Conservation (phyloP, 2,113 vertebrate species). For the Anolis sagrei region DNA sequence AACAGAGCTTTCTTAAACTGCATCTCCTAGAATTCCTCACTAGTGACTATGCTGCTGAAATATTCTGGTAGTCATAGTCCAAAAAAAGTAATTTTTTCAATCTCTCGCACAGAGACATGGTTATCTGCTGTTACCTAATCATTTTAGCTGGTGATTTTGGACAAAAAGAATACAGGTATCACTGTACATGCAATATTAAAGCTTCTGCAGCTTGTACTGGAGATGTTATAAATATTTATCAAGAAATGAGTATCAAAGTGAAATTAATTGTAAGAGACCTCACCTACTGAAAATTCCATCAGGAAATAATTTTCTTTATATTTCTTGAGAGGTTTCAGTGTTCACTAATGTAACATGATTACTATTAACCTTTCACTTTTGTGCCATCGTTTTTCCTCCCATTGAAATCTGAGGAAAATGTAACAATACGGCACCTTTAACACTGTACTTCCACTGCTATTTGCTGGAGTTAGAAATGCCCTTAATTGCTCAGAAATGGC, state of each 20-base stretch:
- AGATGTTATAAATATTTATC: conserved; percentile 57
- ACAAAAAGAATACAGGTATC: background rate
- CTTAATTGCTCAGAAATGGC: background rate
- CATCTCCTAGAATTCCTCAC: no score
- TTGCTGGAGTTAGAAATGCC: background rate
- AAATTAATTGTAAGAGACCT: conserved; percentile 59
- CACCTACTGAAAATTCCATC: conserved; percentile 68
- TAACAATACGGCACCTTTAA: background rate
- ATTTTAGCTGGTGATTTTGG: background rate
- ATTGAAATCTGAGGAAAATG: conserved; percentile 6
- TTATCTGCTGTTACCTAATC: background rate
- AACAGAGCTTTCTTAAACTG: background rate
- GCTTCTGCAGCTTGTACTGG: background rate
- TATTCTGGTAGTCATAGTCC: no score
- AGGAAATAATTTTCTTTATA: conserved; percentile 51
- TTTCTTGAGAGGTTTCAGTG: conserved; percentile 44
- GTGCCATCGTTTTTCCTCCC: conserved; percentile 4
- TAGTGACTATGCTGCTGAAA: no score
- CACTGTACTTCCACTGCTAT: background rate
- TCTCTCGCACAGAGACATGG: background rate
- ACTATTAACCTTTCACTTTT: conserved; percentile 25
- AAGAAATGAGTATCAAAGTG: conserved; percentile 63
- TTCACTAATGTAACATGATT: conserved; percentile 33
- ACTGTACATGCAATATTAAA: background rate
- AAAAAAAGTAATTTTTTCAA: no score